phyloP scores from a whole-genome alignment of 2,113 vertebrate genomes.

The Nerophis ophidion region DNA sequence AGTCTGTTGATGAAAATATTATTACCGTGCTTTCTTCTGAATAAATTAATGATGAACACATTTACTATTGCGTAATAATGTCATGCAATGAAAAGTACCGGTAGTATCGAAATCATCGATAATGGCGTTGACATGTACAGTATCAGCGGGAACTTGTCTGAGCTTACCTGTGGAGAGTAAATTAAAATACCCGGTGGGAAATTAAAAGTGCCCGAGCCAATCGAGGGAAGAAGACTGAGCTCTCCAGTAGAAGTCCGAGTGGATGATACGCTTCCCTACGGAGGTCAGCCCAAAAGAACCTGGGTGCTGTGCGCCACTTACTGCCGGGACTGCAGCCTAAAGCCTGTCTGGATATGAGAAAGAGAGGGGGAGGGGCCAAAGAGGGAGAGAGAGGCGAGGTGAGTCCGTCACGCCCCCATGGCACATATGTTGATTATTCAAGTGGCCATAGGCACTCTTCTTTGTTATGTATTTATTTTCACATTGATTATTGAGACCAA shows the following conservation, averaged over 20 bases:
- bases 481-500: no score
- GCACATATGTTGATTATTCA: not conserved
- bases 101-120: no score
- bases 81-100: no score
- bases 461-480: not conserved
- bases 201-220: not conserved
- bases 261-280: slow-evolving; percentile 24
- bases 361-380: slow-evolving; percentile 7
- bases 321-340: slow-evolving; percentile 54
- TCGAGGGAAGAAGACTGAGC: not conserved
- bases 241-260: slow-evolving; percentile 24
- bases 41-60: no score
- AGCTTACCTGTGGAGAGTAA: slow-evolving; percentile 39
- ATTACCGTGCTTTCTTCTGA: no score
- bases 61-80: no score
- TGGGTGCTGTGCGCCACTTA: slow-evolving; percentile 37
- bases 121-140: no score
- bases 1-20: no score
- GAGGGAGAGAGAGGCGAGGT: not conserved
- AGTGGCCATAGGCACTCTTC: not conserved
- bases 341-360: slow-evolving; percentile 39
- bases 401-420: not conserved
- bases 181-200: slow-evolving; percentile 9
- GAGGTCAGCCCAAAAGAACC: slow-evolving; percentile 29
- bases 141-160: slow-evolving; percentile 34